Base-by-base conservation (phyloP, 2,797 vertebrate genomes). In the Phoxinus dragarum region DNA sequence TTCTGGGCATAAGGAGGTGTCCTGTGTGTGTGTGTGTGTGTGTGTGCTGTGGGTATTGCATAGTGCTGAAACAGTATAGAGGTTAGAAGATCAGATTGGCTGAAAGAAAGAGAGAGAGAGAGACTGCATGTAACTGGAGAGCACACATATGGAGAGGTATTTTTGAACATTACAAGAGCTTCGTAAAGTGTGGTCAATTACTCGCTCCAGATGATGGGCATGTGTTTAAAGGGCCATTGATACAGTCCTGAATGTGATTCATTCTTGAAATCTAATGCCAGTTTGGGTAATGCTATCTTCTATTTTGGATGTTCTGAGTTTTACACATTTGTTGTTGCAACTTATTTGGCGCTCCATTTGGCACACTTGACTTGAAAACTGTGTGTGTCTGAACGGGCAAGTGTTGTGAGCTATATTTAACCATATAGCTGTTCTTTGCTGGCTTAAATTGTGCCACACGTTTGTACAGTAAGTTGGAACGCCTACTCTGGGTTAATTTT, bases 1-100 rank as follows among this genome's bases (percentile, higher is more conserved):
- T 94, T 95, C 95, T 94, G 92, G 87, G 91, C 90, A 87, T 81
- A 80, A 87, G 83, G 90, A 90, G 89, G 88, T 91, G 89, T 19
- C 56, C 54, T 16, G 61, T 66, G 36, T 73, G 67, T 71, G 40
- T 75, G 69, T 83, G 68, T 77, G n/a, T 16, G 47, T 52, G 8
- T 23, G 54, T 0, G 54, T 0, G 6, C 40, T n/a, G 61, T 77
- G 47, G 68, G 79, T 68, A 34, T 3, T 38, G 77, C 84, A 17
- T 75, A 38, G 54, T 72, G 44, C 69, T 83, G 76, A 54, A 76
- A 75, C 76, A 34, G 49, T 80, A 68, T 86, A 42, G 76, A 36
- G 64, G 75, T 86, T 75, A 42, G 42, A 80, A 68, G 61, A 82
- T 80, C 36, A 76, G 68, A 47, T 81, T 71, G 68, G 31, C 75